Conservation (phyloP, 2,888 invertebrate species). For the Drosophila demipolita region DNA sequence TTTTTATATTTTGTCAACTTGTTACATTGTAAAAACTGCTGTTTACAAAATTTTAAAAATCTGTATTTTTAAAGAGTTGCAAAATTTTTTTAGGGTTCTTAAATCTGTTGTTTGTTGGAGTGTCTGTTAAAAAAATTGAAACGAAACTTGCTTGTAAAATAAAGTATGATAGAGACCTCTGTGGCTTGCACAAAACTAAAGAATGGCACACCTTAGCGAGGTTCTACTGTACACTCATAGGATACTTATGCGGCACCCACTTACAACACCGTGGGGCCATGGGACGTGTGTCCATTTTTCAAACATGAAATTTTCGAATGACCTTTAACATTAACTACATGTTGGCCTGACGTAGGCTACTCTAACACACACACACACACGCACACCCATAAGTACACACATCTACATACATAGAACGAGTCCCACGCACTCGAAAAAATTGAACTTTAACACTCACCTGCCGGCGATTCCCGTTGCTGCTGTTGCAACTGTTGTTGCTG, state of each 20-base stretch:
- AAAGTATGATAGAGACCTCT: not conserved
- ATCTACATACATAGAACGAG: not conserved
- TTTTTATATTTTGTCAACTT: not conserved
- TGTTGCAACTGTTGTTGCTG: conserved; percentile 55
- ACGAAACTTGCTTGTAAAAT: not conserved
- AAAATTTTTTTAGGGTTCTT: not conserved
- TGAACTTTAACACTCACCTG: conserved; percentile 74
- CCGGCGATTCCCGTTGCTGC: conserved; percentile 65
- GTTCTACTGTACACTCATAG: conserved; percentile 31
- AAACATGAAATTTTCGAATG: conserved; percentile 74
- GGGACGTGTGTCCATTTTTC: conserved; percentile 59
- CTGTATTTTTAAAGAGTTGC: not conserved
- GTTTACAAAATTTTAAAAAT: not conserved
- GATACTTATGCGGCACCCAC: conserved; percentile 44
- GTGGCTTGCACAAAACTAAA: not conserved
- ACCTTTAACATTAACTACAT: conserved; percentile 73
- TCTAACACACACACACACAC: conserved; percentile 7
- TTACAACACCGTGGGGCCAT: conserved; percentile 11
- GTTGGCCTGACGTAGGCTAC: conserved; percentile 46
- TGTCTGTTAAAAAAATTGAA: not conserved
- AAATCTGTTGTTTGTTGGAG: not conserved
- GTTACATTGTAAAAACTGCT: not conserved
- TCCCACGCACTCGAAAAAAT: conserved; percentile 50
- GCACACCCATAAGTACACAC: not conserved
- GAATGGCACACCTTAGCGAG: not conserved